Percentiles rank a stretch among this genome's conserved stretches.
Evolutionary conservation across 2,113 vertebrate genomes (phyloP).

Genomic region (Gymnorhina tibicen): DNA sequence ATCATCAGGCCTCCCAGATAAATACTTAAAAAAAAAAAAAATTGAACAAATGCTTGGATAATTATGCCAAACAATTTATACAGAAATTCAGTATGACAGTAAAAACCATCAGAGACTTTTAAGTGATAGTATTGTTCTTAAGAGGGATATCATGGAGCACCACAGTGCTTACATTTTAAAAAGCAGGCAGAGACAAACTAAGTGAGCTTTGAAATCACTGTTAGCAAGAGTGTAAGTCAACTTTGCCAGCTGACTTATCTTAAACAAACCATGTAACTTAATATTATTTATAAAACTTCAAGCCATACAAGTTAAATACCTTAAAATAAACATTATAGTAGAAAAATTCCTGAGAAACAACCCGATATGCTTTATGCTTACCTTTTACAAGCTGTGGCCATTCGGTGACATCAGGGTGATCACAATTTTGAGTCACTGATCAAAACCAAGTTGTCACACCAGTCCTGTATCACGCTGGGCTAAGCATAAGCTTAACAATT

Average conservation of each 20-base stretch:
- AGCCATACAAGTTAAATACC: background rate
- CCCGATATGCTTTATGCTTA: slow-evolving; percentile 46
- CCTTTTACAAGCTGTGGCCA: slow-evolving; percentile 86
- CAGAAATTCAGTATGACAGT: background rate
- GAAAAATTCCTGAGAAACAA: background rate
- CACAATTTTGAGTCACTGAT: slow-evolving; percentile 80
- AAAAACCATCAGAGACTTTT: background rate
- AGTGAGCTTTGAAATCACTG: background rate
- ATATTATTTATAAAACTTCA: background rate
- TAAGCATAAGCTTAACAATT: slow-evolving; percentile 73
- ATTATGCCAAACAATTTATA: background rate
- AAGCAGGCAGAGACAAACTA: background rate
- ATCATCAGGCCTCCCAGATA: background rate
- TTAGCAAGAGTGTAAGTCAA: background rate
- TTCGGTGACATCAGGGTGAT: slow-evolving; percentile 83
- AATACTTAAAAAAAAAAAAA: background rate
- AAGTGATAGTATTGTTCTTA: background rate
- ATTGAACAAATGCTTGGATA: background rate
- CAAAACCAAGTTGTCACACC: slow-evolving; percentile 71
- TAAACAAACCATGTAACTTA: slow-evolving; percentile 12
- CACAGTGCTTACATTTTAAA: background rate
- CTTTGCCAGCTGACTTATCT: background rate
- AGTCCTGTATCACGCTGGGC: slow-evolving; percentile 71
- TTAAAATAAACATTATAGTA: background rate
- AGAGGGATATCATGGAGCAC: background rate